These are phyloP conservation scores for Metridium senile DNA, from an alignment of 92 coral and sea anemone genomes.

Conservation along the genomic window DNA sequence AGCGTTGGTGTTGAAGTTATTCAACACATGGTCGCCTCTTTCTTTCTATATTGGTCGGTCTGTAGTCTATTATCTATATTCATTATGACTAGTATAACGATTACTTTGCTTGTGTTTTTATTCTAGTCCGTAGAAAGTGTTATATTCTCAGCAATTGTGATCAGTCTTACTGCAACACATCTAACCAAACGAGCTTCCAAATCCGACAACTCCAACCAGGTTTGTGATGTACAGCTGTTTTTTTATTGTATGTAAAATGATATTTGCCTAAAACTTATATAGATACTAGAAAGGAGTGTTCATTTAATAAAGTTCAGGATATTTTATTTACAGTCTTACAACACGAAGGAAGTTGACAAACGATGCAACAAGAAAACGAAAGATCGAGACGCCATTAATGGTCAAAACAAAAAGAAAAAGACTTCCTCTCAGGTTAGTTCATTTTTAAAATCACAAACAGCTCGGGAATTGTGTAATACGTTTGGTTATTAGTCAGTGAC, in stretches of 20 bases:
- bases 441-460: background rate
- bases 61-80: background rate
- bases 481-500: conserved; percentile 13
- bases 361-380: conserved; percentile 61
- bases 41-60: background rate
- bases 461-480: conserved; percentile 8
- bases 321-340: conserved; percentile 12
- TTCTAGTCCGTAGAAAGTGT: conserved; percentile 98
- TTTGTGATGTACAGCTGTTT: conserved; percentile 21
- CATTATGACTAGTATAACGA: background rate
- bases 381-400: conserved; percentile 52
- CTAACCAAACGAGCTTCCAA: conserved; percentile 94
- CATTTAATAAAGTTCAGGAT: background rate
- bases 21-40: background rate
- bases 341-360: conserved; percentile 52
- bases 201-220: conserved; percentile 89
- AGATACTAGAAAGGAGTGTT: background rate
- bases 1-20: background rate
- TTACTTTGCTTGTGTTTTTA: background rate
- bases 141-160: conserved; percentile 97
- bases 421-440: conserved; percentile 18
- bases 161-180: conserved; percentile 96
- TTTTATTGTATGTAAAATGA: background rate
- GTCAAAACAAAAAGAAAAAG: conserved; percentile 39
- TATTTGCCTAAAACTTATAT: background rate